Conservation (phyloP, 1,140 invertebrate species). For the Papilio aristodemus region DNA sequence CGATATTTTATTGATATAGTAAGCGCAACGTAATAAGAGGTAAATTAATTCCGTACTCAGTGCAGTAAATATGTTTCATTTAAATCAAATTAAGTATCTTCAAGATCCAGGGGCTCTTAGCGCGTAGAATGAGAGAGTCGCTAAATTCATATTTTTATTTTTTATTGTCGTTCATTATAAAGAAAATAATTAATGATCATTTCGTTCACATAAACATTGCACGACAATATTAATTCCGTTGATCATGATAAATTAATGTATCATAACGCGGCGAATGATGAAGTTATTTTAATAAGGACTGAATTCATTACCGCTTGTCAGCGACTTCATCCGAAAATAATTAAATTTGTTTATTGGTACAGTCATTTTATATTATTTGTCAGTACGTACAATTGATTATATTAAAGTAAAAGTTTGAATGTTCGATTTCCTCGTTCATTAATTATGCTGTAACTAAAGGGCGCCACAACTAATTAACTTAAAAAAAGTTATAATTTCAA, state of each 20-base stretch:
- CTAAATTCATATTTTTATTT: not conserved
- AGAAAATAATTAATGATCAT: not conserved
- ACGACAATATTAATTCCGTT: not conserved
- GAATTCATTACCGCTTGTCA: slow-evolving; percentile 11
- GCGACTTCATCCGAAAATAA: slow-evolving; percentile 6
- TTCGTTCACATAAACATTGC: not conserved
- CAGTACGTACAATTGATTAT: too few relatives aligned
- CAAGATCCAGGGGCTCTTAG: too few relatives aligned
- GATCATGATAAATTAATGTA: slow-evolving; percentile 13
- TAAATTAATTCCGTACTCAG: too few relatives aligned
- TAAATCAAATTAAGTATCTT: too few relatives aligned
- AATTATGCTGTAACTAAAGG: too few relatives aligned
- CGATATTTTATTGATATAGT: too few relatives aligned
- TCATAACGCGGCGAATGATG: slow-evolving; percentile 4
- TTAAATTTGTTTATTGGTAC: slow-evolving; percentile 4
- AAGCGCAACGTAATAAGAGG: too few relatives aligned
- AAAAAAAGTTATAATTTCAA: too few relatives aligned
- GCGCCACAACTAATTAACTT: too few relatives aligned
- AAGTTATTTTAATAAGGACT: slow-evolving; percentile 16
- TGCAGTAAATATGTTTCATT: too few relatives aligned
- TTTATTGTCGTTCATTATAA: not conserved
- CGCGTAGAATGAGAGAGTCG: not conserved
- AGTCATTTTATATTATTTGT: not conserved
- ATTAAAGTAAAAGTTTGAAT: too few relatives aligned
- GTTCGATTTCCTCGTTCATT: too few relatives aligned